Evolutionary conservation across 2,113 vertebrate species (phyloP).

Genomic region (Oryzias javanicus): DNA sequence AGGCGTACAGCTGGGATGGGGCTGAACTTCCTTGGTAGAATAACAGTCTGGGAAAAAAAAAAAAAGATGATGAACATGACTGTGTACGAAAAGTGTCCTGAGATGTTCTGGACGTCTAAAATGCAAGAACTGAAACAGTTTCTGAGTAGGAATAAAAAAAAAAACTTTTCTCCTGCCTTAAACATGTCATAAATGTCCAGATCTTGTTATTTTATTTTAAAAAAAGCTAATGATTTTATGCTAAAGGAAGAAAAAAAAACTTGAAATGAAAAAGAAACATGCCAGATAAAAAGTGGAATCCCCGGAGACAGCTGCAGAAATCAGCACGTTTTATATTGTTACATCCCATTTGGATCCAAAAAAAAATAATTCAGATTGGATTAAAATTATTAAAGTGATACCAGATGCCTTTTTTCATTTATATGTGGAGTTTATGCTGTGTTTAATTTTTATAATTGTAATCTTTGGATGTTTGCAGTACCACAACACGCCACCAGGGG

Average conservation of each 20-base stretch:
- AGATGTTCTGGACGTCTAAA: neutral
- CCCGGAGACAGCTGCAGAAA: too few species aligned
- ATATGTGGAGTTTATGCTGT: too few species aligned
- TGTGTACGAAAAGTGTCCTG: neutral
- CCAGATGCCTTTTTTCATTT: too few species aligned
- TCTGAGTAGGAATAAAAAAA: fast-evolving
- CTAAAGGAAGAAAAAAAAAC: neutral
- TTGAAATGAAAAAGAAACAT: neutral
- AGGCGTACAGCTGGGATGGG: slow-evolving; percentile 67
- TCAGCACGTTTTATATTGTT: too few species aligned
- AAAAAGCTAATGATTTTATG: neutral
- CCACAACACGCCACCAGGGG: too few species aligned
- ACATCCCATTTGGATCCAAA: too few species aligned
- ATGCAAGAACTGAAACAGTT: neutral
- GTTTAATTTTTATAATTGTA: too few species aligned
- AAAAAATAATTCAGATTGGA: too few species aligned
- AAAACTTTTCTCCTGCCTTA: slow-evolving; percentile 12
- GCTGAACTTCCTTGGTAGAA: slow-evolving; percentile 67
- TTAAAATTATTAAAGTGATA: too few species aligned
- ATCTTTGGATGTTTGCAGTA: too few species aligned
- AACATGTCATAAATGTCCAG: neutral
- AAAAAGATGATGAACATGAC: neutral
- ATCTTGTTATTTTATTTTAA: neutral
- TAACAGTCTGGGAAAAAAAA: neutral
- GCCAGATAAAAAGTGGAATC: too few species aligned